phyloP scores from a whole-genome alignment of 2,797 vertebrate species.

The Philypnodon macrostomus region DNA sequence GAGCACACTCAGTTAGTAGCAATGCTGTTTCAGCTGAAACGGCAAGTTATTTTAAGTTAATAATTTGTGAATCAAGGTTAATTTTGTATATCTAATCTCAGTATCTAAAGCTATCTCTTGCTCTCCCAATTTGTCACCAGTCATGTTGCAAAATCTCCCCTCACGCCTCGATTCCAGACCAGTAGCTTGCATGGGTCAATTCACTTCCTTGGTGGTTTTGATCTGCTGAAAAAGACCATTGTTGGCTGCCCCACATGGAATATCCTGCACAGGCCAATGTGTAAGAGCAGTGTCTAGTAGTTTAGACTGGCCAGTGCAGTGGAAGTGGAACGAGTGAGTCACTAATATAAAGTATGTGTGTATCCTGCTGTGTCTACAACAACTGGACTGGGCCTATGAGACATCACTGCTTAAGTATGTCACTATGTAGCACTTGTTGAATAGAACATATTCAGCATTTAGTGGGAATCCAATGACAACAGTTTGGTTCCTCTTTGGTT shows the following conservation, averaged over 20 bases:
- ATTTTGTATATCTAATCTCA: too few species aligned
- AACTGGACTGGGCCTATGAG: constrained; percentile 13
- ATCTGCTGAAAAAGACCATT: constrained; percentile 48
- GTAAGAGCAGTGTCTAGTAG: constrained; percentile 23
- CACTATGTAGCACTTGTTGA: constrained; percentile 28
- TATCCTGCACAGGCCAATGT: constrained; percentile 26
- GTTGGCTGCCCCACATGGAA: constrained; percentile 63
- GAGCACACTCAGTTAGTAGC: background rate
- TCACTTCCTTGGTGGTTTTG: constrained; percentile 41
- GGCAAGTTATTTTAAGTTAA: too few species aligned
- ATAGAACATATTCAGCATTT: constrained; percentile 9
- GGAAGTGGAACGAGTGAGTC: constrained; percentile 57
- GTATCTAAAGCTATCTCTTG: background rate
- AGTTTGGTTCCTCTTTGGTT: constrained; percentile 37
- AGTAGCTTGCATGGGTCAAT: constrained; percentile 41
- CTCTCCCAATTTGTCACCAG: background rate
- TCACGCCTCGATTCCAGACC: constrained; percentile 29
- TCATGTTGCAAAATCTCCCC: constrained; percentile 2
- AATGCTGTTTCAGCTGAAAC: background rate
- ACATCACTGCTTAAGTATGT: constrained; percentile 21
- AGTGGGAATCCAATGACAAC: too few species aligned
- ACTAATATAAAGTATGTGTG: constrained; percentile 29
- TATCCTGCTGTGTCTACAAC: constrained; percentile 29
- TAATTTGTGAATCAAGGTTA: too few species aligned
- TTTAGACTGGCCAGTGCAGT: constrained; percentile 50